A percentile compares a stretch with the other conserved stretches of the same genome.
These are phyloP conservation scores for Myripristis jacobus DNA, from an alignment of 2,797 vertebrate genomes.

Conservation along the genomic window DNA sequence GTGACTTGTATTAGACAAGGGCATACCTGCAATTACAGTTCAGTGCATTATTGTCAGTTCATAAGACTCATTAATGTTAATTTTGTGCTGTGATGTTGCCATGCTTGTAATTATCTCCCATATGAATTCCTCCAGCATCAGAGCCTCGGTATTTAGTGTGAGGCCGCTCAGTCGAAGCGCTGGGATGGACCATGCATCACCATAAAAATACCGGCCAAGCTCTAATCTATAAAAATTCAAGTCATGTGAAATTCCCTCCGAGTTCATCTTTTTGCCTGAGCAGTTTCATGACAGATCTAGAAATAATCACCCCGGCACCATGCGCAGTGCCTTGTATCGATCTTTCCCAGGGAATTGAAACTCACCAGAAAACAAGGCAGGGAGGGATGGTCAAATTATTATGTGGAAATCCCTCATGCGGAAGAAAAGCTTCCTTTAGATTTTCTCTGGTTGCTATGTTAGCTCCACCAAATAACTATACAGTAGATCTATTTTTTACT, in stretches of 20 bases:
- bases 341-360: slow-evolving; percentile 78
- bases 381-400: slow-evolving; percentile 75
- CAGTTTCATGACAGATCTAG: slow-evolving; percentile 79
- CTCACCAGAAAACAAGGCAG: slow-evolving; percentile 76
- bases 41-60: slow-evolving; percentile 21
- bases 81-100: slow-evolving; percentile 31
- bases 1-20: slow-evolving; percentile 38
- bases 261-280: slow-evolving; percentile 78
- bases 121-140: slow-evolving; percentile 55
- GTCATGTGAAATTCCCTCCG: slow-evolving; percentile 68
- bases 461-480: slow-evolving; percentile 27
- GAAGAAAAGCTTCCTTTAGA: slow-evolving; percentile 66
- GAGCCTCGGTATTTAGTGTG: slow-evolving; percentile 30
- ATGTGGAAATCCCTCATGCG: slow-evolving; percentile 74
- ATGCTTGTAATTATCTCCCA: slow-evolving; percentile 58
- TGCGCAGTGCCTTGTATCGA: slow-evolving; percentile 71
- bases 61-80: slow-evolving; percentile 19
- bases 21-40: slow-evolving; percentile 6
- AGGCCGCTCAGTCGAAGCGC: slow-evolving; percentile 30
- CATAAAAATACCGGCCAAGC: slow-evolving; percentile 31
- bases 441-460: slow-evolving; percentile 48
- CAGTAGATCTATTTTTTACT: slow-evolving; percentile 13
- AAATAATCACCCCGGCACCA: slow-evolving; percentile 77
- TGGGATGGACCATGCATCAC: slow-evolving; percentile 39
- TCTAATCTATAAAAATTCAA: slow-evolving; percentile 70